Base-by-base conservation (phyloP, 2,888 invertebrate genomes). In the Hydriomena furcata region DNA sequence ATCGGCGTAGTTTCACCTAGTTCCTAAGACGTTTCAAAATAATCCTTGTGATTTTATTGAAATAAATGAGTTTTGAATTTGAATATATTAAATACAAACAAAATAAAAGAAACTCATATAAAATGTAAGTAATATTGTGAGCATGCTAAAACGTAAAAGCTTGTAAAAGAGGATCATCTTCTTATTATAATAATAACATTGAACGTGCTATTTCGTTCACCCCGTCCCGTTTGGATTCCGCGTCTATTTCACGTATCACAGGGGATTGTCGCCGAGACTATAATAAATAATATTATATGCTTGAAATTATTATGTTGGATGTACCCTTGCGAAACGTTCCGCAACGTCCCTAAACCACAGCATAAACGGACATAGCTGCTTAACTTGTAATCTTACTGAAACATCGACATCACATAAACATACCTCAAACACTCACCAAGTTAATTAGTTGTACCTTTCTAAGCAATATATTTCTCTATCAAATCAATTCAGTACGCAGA, bases 221-320 rank as follows among this genome's bases (percentile, higher is more conserved):
- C 44, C 58, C 61, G 61, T 65, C 63, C 48, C 13, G 63, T 54
- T 65, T 42, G 60, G 60, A 63, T 68, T 67, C 57, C 58, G 63
- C 61, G 69, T 68, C 65, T 68, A 66, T 68, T 69, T 70, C 69
- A 63, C 68, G 66, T 68, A 65, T 70, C 71, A 60, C 62, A 63
- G 60, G 74, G 76, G 71, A 73, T 76, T 73, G 71, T 76, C 73
- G 73, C 73, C 63, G 66, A 75, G 71, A 68, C 73, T 68, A 68
- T 75, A 76, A 76, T 82, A 81, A 79, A 79, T 81, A 80, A 73
- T 71, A 75, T 76, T 73, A 76, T 68, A 73, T 68, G 67, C 64
- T 66, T 68, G 74, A 76, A 71, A 71, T 75, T 71, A 78, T 76
- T 72, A 67, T 71, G 71, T 69, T 71, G 68, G 65, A 66, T 66